These are phyloP conservation scores for Cygnus olor DNA, from an alignment of 2,797 vertebrate species.

Conservation along the genomic window DNA sequence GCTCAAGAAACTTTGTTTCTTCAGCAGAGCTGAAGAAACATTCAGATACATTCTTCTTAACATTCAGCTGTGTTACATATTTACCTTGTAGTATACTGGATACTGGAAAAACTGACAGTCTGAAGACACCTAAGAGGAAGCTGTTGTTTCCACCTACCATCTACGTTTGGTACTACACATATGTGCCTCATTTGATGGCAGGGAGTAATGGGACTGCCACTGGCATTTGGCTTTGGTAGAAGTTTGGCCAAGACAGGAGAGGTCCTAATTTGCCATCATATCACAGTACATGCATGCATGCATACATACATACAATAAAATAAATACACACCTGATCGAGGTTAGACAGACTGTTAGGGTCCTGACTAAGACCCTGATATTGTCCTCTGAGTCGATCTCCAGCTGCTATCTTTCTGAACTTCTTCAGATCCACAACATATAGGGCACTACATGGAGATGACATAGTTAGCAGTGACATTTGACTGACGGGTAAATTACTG, in stretches of 20 bases:
- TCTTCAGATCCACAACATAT: slow-evolving; percentile 97
- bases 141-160: background rate
- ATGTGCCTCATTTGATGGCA: background rate
- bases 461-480: slow-evolving; percentile 12
- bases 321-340: slow-evolving; percentile 90
- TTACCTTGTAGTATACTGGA: background rate
- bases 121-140: background rate
- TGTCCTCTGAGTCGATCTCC: slow-evolving; percentile 95
- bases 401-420: slow-evolving; percentile 97
- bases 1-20: background rate
- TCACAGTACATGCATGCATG: background rate
- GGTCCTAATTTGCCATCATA: background rate
- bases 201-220: background rate
- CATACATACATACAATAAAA: background rate
- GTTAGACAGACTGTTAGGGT: slow-evolving; percentile 98
- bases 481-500: background rate
- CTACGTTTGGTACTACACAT: background rate
- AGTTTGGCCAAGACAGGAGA: background rate
- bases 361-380: slow-evolving; percentile 97
- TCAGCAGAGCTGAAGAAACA: no score
- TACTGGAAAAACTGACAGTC: background rate
- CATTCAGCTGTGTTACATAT: background rate
- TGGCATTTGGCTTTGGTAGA: background rate
- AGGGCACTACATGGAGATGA: slow-evolving; percentile 84
- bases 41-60: background rate